Conservation (phyloP, 1,140 invertebrate species). For the Bilobella aurantiaca region DNA sequence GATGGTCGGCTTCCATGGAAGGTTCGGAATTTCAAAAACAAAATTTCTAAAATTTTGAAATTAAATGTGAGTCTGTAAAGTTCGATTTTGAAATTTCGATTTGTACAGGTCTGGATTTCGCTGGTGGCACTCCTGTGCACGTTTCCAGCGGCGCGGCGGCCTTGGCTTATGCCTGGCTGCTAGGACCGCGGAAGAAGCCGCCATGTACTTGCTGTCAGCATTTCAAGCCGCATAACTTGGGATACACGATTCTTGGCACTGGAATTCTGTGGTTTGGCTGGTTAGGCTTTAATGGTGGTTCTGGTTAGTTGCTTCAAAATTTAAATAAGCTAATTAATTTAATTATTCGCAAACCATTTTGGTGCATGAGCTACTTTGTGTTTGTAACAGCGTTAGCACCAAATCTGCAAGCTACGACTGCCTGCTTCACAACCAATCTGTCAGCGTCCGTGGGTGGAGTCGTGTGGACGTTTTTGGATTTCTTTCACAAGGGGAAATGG, state of each 20-base stretch:
- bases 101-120: slow-evolving; percentile 23
- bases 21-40: too few species aligned
- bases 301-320: neutral
- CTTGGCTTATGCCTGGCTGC: slow-evolving; percentile 26
- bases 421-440: slow-evolving; percentile 23
- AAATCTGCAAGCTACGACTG: slow-evolving; percentile 23
- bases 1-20: slow-evolving; percentile 21
- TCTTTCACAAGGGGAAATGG: neutral
- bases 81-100: neutral
- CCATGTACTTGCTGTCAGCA: neutral
- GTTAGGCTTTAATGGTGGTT: slow-evolving; percentile 29
- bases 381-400: slow-evolving; percentile 9
- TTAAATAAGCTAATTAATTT: too few species aligned
- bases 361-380: too few species aligned
- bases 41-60: too few species aligned
- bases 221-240: slow-evolving; percentile 31
- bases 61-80: neutral
- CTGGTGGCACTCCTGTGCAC: slow-evolving; percentile 30
- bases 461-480: neutral
- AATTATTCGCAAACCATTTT: too few species aligned
- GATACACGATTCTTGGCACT: slow-evolving; percentile 29
- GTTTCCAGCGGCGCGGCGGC: neutral
- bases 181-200: slow-evolving; percentile 7
- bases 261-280: slow-evolving; percentile 32
- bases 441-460: neutral